Base-by-base conservation (phyloP, 2,888 invertebrate species). In the Latheticus oryzae region DNA sequence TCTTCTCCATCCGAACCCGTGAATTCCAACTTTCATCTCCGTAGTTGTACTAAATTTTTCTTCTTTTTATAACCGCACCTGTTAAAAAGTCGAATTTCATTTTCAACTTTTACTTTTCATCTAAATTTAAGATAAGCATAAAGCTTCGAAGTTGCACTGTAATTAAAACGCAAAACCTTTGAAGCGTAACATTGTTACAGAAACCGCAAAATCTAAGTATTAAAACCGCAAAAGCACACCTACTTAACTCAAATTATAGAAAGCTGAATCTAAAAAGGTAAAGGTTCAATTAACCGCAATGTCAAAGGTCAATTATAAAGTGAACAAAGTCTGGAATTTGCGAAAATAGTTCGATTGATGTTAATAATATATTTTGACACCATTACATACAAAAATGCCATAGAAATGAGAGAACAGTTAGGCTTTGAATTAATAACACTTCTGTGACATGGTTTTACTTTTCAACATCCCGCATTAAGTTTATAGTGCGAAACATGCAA, bases 381-480 rank as follows among this genome's bases (percentile, higher is more conserved):
- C 51, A 8, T 17, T 38, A 38, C 51, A 51, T 51, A 51, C 38
- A 51, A 51, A 51, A 38, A 8, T 19, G 30, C 26, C 13, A 21
- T 35, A 26, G 17, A 13, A 35, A 8, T n/a, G 12, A 21, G 13
- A 26, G 15, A 32, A 54, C 43, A 24, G 53, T 54, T 54, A 54
- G 43, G 8, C 15, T 54, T 54, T 28, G 43, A 45, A 45, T 54
- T 54, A 54, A 54, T 54, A 33, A 19, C 35, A n/a, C 43, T 35
- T 54, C 45, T n/a, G 24, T 45, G 53, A 54, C 53, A 54, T 45
- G 53, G 45, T 43, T 54, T 54, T 45, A 54, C 53, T 54, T 54
- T 54, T 54, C n/a, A n/a, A 54, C 37, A 37, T 24, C 33, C 19
- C 33, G 47, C 17, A 47, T n/a, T n/a, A n/a, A n/a, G n/a, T n/a